Evolutionary conservation across 2,797 vertebrate species (phyloP), one percentile per base, ranked within the genome.

Genomic region (Enteromius mattozi): DNA sequence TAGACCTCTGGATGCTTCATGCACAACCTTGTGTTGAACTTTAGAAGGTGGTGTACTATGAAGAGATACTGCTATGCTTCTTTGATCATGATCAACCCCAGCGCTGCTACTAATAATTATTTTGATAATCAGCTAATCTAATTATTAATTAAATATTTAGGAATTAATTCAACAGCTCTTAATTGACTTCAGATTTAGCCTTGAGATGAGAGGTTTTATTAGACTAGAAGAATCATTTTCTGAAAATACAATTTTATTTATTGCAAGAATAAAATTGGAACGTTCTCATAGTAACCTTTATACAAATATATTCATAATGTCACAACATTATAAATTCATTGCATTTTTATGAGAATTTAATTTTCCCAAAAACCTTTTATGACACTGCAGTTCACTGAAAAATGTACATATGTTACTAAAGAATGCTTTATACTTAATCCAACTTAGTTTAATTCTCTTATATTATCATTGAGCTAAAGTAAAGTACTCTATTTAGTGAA

Each of bases 11-110:
- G 66, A 83, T 70, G 33, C 45, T 27, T 71, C 8, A 33, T 59
- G 33, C 10, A 27, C 51, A 78, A 65, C 71, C 59, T 69, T 8
- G 40, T 54, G n/a, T 59, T 56, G 27, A 80, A 49, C 85, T 81
- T 61, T 70, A 24, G 17, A 75, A 66, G 45, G 63, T 65, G 7
- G 21, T 40, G 61, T 54, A 16, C 33, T 66, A 63, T 65, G 81
- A 83, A 76, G 13, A 27, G 30, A 37, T 66, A 12, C n/a, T 37
- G 21, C 16, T 17, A 35, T 17, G 40, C 27, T 59, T 24, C 13
- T 78, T 45, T 65, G 9, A 47, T 65, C 9, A 65, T 76, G 16
- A 47, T 30, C 16, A 30, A 30, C 9, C 12, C n/a, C 3, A 42
- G 76, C 7, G 2, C 4, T 51, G 33, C 8, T 6, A 21, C 19